phyloP scores from a whole-genome alignment of 1,140 invertebrate genomes.

The Trissolcus basalis region DNA sequence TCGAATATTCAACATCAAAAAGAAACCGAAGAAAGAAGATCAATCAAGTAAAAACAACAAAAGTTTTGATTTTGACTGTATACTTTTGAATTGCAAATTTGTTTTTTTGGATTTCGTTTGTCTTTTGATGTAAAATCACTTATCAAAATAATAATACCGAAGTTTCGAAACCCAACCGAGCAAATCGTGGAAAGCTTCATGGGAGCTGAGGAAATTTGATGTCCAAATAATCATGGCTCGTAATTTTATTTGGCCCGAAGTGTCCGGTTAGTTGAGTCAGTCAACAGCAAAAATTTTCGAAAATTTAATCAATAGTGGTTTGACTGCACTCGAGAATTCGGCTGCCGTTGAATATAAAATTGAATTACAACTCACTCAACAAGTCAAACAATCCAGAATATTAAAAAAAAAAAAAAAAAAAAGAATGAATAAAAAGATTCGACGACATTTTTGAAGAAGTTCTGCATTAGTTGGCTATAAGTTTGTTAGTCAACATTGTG shows the following conservation, averaged over 20 bases:
- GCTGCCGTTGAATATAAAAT: constrained; percentile 38
- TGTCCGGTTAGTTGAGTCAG: constrained; percentile 20
- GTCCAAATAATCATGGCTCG: not conserved
- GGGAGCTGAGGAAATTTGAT: not conserved
- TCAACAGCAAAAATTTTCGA: constrained; percentile 24
- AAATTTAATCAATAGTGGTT: constrained; percentile 34
- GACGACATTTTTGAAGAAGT: constrained; percentile 51
- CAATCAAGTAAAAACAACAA: too few species aligned
- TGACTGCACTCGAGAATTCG: constrained; percentile 33
- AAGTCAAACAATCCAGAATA: constrained; percentile 52
- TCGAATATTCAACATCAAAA: too few species aligned
- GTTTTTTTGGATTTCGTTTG: too few species aligned
- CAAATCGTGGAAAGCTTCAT: too few species aligned
- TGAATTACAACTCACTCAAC: constrained; percentile 39
- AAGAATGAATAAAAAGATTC: constrained; percentile 57
- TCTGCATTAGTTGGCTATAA: constrained; percentile 42
- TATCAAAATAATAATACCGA: too few species aligned
- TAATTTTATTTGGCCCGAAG: constrained; percentile 16
- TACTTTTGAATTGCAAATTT: too few species aligned
- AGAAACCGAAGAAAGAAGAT: too few species aligned
- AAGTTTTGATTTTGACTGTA: too few species aligned
- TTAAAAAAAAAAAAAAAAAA: too few species aligned
- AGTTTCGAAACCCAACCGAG: too few species aligned
- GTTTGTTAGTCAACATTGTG: constrained; percentile 33
- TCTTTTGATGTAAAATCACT: too few species aligned